Evolutionary conservation across 1,140 invertebrate species (phyloP).

Genomic region (Pogonomyrmex californicus): DNA sequence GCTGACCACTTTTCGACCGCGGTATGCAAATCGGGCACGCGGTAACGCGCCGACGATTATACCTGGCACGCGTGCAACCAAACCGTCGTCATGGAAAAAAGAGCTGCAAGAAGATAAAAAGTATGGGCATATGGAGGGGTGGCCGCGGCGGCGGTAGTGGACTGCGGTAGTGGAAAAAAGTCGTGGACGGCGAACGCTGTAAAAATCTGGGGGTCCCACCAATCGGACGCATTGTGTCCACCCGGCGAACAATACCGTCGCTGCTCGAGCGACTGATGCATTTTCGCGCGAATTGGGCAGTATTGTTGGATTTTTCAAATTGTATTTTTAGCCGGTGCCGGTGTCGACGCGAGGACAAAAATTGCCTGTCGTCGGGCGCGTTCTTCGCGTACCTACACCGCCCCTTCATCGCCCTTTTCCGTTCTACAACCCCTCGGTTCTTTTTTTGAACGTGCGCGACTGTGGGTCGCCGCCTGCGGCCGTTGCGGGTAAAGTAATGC

Average conservation of each 20-base stretch:
- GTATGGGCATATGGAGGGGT: conserved; percentile 40
- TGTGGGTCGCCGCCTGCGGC: conserved; percentile 57
- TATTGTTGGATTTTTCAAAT: conserved; percentile 85
- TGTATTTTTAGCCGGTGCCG: conserved; percentile 79
- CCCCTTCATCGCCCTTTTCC: conserved; percentile 10
- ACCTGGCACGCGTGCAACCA: conserved; percentile 69
- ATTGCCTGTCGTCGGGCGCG: conserved; percentile 64
- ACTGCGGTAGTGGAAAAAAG: conserved; percentile 78
- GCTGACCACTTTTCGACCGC: conserved; percentile 74
- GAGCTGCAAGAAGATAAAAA: conserved; percentile 71
- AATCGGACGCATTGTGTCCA: conserved; percentile 85
- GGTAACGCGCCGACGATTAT: conserved; percentile 85
- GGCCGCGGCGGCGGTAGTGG: conserved; percentile 2
- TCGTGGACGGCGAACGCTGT: conserved; percentile 78
- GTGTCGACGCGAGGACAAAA: conserved; percentile 70
- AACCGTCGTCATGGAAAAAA: conserved; percentile 65
- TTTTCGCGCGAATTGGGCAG: conserved; percentile 83
- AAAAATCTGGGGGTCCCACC: conserved; percentile 82
- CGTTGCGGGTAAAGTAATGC: conserved; percentile 53
- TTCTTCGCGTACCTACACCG: conserved; percentile 54
- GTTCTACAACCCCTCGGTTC: conserved; percentile 33
- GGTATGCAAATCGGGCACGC: conserved; percentile 84
- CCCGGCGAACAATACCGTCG: conserved; percentile 81
- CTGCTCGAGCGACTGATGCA: conserved; percentile 71
- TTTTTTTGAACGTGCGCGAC: conserved; percentile 27